Evolutionary conservation across 2,888 invertebrate genomes (phyloP), one percentile per base, ranked within the genome.

Genomic region (Temnothorax unifasciatus): DNA sequence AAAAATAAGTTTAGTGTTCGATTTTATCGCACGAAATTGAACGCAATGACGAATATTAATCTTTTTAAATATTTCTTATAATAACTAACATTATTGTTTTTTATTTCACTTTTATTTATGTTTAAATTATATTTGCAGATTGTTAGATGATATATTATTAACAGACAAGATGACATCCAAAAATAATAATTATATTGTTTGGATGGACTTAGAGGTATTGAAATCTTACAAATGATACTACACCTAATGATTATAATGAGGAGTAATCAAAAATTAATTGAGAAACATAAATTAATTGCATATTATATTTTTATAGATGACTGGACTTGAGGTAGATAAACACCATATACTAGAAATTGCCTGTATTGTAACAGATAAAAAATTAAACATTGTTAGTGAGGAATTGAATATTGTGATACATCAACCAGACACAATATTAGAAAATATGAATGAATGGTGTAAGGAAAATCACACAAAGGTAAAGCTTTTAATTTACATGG

Each of bases 341-440:
- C 97, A 98, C 92, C 96, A 97, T 87, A 98, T 99, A 77, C 94
- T 99, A 92, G 99, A 99, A 96, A 96, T 99, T 81, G 98, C 98
- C 0, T 98, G 98, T 93, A 93, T 99, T 47, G 96, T 99, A 79
- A 99, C 99, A 0, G 98, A 99, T 93, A 95, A 96, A 15, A 93
- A 98, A 76, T 95, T 99, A 21, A 97, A 98, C 90, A 94, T 98
- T 11, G 95, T 98, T 54, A 97, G 97, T 3, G 96, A 96, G 93
- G 97, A 97, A 8, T 97, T 98, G 0, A 95, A 97, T 91, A 94
- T 98, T 64, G 95, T 98, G 1, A 97, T 99, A 88, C 96, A 98
- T 92, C 98, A 98, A 90, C 95, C 97, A 0, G 96, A 97, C 86
- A 94, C 96, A 44, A 95, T 98, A 47, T 95, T 99, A 83, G 95